These are phyloP conservation scores for Nemopilema nomurai DNA, from an alignment of 30 jellyfish, hydroid and myxozoan species.

Conservation along the genomic window DNA sequence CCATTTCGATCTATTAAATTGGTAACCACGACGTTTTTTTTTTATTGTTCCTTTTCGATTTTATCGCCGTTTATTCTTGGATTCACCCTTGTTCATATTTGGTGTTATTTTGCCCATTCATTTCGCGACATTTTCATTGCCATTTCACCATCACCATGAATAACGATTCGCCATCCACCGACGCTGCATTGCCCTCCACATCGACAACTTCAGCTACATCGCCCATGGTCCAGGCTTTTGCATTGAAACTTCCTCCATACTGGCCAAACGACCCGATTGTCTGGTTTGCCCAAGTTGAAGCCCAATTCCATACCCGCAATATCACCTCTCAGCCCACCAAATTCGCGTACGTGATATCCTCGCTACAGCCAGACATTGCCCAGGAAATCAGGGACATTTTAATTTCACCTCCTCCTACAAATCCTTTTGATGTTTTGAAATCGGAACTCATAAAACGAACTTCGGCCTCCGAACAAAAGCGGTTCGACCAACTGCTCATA, in stretches of 20 bases:
- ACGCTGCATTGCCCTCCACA: background rate
- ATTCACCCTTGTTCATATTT: background rate
- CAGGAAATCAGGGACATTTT: slow-evolving; percentile 35
- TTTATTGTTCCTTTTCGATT: background rate
- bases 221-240: background rate
- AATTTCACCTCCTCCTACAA: background rate
- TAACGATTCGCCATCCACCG: slow-evolving; percentile 4
- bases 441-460: slow-evolving; percentile 29
- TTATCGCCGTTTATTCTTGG: background rate
- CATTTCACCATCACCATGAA: slow-evolving; percentile 3
- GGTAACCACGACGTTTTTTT: background rate
- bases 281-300: slow-evolving; percentile 38
- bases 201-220: background rate
- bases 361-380: slow-evolving; percentile 25
- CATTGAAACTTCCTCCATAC: slow-evolving; percentile 27
- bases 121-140: background rate
- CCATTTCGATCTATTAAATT: background rate
- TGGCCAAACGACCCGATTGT: slow-evolving; percentile 47
- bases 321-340: slow-evolving; percentile 16
- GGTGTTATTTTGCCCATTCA: background rate
- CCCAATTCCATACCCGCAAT: slow-evolving; percentile 27
- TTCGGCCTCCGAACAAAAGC: slow-evolving; percentile 28
- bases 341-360: slow-evolving; percentile 2
- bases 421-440: background rate
- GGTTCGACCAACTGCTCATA: slow-evolving; percentile 23